Percentiles rank a stretch among this genome's conserved stretches.
Evolutionary conservation across 2,113 vertebrate species (phyloP).

Genomic region (Prolemur simus): DNA sequence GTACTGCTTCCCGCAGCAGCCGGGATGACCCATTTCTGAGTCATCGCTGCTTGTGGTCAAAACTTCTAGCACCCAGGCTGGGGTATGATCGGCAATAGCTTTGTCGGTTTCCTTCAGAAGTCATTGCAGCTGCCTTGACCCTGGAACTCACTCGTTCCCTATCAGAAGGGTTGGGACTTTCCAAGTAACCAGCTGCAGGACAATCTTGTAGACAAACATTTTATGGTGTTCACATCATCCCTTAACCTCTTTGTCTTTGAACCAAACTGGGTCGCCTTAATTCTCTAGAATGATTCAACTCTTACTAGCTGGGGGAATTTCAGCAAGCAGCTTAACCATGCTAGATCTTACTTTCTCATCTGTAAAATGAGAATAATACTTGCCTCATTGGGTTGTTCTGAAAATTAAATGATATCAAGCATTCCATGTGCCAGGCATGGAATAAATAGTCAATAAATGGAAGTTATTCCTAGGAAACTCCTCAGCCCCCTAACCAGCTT

Average conservation of each 20-base stretch:
- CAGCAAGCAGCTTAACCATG: neutral
- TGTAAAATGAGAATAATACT: neutral
- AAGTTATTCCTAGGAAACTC: conserved; percentile 13
- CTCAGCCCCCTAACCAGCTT: neutral
- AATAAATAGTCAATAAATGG: neutral
- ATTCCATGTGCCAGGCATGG: neutral
- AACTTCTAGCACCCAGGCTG: neutral
- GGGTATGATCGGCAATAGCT: neutral
- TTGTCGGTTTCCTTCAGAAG: neutral
- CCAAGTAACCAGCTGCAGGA: neutral
- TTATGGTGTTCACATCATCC: neutral
- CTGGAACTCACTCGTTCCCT: neutral
- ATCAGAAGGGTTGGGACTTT: neutral
- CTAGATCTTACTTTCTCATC: neutral
- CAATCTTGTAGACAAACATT: neutral
- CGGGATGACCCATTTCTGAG: neutral
- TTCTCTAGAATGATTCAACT: neutral
- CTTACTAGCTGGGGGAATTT: neutral
- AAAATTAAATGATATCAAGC: neutral
- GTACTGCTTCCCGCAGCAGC: neutral
- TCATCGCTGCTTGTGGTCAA: neutral
- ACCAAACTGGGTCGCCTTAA: neutral
- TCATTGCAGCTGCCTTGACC: neutral
- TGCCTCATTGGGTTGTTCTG: neutral
- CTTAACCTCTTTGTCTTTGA: neutral